Evolutionary conservation across 2,113 vertebrate genomes (phyloP), one percentile per base, ranked within the genome.

Genomic region (Sphyrna mokarran): DNA sequence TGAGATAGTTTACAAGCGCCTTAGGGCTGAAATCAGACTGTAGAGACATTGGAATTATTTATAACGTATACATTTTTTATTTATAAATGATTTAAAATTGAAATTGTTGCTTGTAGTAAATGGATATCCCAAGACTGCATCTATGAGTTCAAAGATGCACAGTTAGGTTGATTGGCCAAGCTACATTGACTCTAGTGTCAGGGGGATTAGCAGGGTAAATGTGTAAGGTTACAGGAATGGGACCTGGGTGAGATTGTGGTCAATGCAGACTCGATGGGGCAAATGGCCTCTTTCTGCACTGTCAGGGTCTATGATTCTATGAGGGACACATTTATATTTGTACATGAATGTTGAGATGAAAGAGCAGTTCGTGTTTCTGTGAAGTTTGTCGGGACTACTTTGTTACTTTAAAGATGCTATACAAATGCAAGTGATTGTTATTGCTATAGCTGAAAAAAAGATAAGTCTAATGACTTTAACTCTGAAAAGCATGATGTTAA

Each of bases 41-140:
- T 61, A 93, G 61, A 37, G 58, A 37, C n/a, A 22, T 93, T 40
- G 61, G n/a, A 93, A 93, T 93, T 93, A 93, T 93, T 93, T 93
- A 66, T 66, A 68, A 66, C 61, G 2, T n/a, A 37, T 22, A 22
- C 61, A 66, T 93, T 66, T 93, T 63, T 93, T 93, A 66, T 93
- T 93, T 66, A 93, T 93, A 1, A n/a, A 93, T 93, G 89, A 66
- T n/a, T 37, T 66, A 93, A 66, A 37, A 66, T 37, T 93, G 61
- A 93, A 66, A 66, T 93, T 61, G 61, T 37, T 37, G 0, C 6
- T 66, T 33, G n/a, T 7, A 68, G 33, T 66, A 2, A 2, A 66
- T 61, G 54, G 8, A 16, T 29, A 91, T n/a, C 16, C 33, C 16
- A 18, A 66, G 61, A 16, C 54, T 7, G 61, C 23, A n/a, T 66